Percentiles rank a stretch among this genome's conserved stretches.
These are phyloP conservation scores for Discoglossus pictus DNA, from an alignment of 2,797 vertebrate genomes.

Conservation along the genomic window DNA sequence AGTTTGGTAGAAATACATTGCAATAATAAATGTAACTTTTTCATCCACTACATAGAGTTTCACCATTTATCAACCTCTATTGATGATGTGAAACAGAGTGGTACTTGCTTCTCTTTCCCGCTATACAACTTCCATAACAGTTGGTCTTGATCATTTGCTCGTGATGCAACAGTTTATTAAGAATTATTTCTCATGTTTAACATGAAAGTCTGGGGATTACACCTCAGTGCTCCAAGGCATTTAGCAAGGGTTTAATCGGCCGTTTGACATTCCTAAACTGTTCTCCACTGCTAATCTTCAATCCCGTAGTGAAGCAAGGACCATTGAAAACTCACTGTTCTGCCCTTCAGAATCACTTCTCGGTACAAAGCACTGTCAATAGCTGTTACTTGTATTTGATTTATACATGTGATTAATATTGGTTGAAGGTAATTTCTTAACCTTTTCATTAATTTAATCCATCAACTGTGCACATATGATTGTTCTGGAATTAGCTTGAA, in stretches of 20 bases:
- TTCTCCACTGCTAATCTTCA: constrained; percentile 45
- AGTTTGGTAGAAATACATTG: no score
- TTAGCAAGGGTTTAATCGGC: constrained; percentile 46
- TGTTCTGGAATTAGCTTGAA: no score
- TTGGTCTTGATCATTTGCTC: constrained; percentile 30
- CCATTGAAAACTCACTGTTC: constrained; percentile 39
- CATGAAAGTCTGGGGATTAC: constrained; percentile 46
- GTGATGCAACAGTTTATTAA: constrained; percentile 49
- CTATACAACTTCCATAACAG: not conserved
- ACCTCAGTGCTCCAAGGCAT: constrained; percentile 50
- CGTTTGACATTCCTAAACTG: constrained; percentile 50
- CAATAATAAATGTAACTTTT: no score
- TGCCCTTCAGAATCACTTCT: constrained; percentile 45
- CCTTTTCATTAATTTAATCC: constrained; percentile 4
- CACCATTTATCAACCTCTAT: no score
- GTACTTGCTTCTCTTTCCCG: no score
- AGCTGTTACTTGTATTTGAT: constrained; percentile 29
- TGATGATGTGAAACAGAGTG: no score
- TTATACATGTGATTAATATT: constrained; percentile 35
- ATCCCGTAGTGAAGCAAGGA: constrained; percentile 32
- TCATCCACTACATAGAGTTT: no score
- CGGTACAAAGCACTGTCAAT: constrained; percentile 36
- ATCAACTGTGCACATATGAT: not conserved
- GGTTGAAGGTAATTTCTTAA: not conserved
- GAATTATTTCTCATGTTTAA: constrained; percentile 43